phyloP scores from a whole-genome alignment of 2,113 vertebrate genomes.

The Prolemur simus region DNA sequence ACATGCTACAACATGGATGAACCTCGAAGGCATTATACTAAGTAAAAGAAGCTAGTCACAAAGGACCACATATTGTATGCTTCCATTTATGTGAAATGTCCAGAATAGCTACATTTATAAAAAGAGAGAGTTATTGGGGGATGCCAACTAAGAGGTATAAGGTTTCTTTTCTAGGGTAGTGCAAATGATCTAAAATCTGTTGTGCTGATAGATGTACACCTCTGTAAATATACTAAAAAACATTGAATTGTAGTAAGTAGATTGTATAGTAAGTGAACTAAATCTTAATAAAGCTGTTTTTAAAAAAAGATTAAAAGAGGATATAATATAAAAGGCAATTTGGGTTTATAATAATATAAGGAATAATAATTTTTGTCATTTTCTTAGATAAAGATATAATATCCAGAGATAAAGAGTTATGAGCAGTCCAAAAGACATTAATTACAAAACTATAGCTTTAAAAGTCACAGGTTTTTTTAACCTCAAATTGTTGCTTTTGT shows the following conservation, averaged over 20 bases:
- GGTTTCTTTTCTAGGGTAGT: too few relatives aligned
- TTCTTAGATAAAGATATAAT: neutral
- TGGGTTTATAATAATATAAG: neutral
- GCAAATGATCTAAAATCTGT: neutral
- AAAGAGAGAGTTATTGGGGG: too few relatives aligned
- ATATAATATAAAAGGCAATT: neutral
- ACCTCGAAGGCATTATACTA: too few relatives aligned
- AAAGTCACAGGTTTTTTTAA: neutral
- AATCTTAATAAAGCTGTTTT: too few relatives aligned
- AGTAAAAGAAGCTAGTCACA: too few relatives aligned
- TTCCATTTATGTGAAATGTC: too few relatives aligned
- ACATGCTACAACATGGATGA: too few relatives aligned
- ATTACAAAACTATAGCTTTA: neutral
- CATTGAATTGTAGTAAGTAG: neutral
- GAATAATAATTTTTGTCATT: neutral
- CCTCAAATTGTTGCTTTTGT: neutral
- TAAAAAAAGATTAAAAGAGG: neutral
- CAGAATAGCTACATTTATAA: too few relatives aligned
- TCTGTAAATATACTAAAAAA: neutral
- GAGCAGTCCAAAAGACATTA: neutral
- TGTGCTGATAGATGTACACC: neutral
- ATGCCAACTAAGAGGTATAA: too few relatives aligned
- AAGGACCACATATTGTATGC: too few relatives aligned
- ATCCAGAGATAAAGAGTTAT: neutral
- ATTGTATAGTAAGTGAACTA: neutral